Base-by-base conservation (phyloP, 2,113 vertebrate genomes). In the Enhydra lutris region DNA sequence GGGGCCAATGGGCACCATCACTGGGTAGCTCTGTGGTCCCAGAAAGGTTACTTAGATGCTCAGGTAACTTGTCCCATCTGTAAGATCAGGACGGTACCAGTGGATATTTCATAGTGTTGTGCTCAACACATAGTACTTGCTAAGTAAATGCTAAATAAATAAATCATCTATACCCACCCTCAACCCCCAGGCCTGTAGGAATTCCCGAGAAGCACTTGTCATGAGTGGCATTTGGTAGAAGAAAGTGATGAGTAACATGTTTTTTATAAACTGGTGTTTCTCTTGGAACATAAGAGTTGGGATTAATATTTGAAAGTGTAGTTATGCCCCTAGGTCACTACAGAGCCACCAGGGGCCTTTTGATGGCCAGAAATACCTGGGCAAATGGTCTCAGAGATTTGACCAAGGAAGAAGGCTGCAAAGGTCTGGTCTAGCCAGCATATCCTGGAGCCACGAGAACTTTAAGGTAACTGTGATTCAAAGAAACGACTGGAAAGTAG, bases 331-430 rank as follows among this genome's bases (percentile, higher is more conserved):
- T 3, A 39, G 73, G 74, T 89, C 82, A n/a, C 81, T 73, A 4
- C n/a, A 5, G 29, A 31, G n/a, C 15, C 84, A 65, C 42, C 15
- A 91, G 20, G 83, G 63, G 71, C 47, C 67, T 78, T 91, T 65
- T 89, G 34, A 82, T 94, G 73, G 61, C 61, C 89, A 97, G 82
- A 39, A 81, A 97, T 69, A 20, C 83, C 52, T 45, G 47, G 92
- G 45, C 15, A 92, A 83, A 67, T 39, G 4, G 36, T 69, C 52
- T 93, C 10, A 14, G 69, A 82, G 45, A 9, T 34, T 52, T 86
- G 42, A 15, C 26, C 29, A 39, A 79, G 91, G 14, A 57, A 26
- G 47, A 80, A 24, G 6, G 3, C 34, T 36, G 10, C 7, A 29
- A 82, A 36, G 7, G 4, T 34, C 0, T 74, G 26, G n/a, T 79